Percentiles rank a stretch among this genome's conserved stretches.
Conservation (phyloP, 2,797 vertebrate genomes). For the Nasua narica region DNA sequence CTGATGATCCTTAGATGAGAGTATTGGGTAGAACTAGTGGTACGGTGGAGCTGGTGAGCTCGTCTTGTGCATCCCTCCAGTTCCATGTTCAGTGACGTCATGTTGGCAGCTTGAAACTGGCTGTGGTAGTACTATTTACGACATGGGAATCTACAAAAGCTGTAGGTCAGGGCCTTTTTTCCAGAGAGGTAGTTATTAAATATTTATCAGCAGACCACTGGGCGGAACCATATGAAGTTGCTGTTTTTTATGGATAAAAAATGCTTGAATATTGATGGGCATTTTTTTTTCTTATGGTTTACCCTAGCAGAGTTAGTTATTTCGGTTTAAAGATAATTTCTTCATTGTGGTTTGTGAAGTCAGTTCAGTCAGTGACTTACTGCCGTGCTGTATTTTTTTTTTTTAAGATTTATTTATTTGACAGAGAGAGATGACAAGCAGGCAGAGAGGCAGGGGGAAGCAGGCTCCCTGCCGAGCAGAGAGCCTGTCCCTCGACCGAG, state of each 20-base stretch:
- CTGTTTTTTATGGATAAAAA: not conserved
- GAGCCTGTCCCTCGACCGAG: too few species aligned
- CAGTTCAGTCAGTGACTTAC: not conserved
- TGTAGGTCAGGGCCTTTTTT: not conserved
- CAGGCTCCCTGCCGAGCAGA: too few species aligned
- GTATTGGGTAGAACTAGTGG: not conserved
- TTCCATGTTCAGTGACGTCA: not conserved
- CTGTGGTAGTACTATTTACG: not conserved
- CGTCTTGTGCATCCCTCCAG: not conserved
- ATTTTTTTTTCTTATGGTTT: not conserved
- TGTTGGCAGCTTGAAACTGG: not conserved
- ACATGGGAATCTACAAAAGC: not conserved
- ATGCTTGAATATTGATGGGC: not conserved
- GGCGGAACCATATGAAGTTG: not conserved
- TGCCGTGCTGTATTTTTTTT: not conserved
- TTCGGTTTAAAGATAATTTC: constrained; percentile 2
- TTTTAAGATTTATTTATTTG: too few species aligned
- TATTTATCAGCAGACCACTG: not conserved
- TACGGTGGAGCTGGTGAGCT: not conserved
- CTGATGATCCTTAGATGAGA: not conserved
- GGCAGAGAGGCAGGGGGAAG: too few species aligned
- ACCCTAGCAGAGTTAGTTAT: not conserved
- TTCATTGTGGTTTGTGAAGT: not conserved
- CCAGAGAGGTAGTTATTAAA: not conserved
- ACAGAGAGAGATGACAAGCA: too few species aligned